A percentile compares a stretch with the other conserved stretches of the same genome.
Conservation (phyloP, 2,797 vertebrate genomes). For the Apogon talboti region DNA sequence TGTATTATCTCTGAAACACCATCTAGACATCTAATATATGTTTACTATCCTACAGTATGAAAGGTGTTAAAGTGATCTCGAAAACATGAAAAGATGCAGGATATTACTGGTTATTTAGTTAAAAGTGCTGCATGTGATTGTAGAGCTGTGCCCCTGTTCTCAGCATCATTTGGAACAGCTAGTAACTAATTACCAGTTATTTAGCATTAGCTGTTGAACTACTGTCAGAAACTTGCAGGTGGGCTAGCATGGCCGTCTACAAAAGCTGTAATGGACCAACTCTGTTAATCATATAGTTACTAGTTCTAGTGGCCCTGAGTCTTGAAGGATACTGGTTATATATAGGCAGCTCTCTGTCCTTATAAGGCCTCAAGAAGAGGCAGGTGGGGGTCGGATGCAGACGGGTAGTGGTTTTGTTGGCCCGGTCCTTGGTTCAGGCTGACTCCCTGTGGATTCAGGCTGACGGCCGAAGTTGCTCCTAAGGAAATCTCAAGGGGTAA, state of each 20-base stretch:
- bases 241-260: not conserved
- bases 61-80: not conserved
- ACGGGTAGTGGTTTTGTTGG: conserved; percentile 74
- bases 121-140: conserved; percentile 11
- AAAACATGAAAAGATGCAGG: not conserved
- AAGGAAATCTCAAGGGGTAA: conserved; percentile 78
- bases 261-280: conserved; percentile 34
- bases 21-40: not conserved
- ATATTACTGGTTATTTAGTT: not conserved
- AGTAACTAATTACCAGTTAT: not conserved
- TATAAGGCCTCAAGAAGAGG: conserved; percentile 75
- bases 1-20: not conserved
- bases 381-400: conserved; percentile 71
- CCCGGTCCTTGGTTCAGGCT: conserved; percentile 78
- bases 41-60: not conserved
- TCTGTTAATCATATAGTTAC: conserved; percentile 54
- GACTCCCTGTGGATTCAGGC: conserved; percentile 82
- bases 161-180: conserved; percentile 30
- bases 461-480: conserved; percentile 75
- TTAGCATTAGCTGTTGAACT: conserved; percentile 4
- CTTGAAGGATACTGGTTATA: conserved; percentile 80
- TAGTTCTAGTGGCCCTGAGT: conserved; percentile 53
- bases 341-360: conserved; percentile 81
- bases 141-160: conserved; percentile 7
- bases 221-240: conserved; percentile 4